Base-by-base conservation (phyloP, 2,797 vertebrate species). In the Protosalanx chinensis region DNA sequence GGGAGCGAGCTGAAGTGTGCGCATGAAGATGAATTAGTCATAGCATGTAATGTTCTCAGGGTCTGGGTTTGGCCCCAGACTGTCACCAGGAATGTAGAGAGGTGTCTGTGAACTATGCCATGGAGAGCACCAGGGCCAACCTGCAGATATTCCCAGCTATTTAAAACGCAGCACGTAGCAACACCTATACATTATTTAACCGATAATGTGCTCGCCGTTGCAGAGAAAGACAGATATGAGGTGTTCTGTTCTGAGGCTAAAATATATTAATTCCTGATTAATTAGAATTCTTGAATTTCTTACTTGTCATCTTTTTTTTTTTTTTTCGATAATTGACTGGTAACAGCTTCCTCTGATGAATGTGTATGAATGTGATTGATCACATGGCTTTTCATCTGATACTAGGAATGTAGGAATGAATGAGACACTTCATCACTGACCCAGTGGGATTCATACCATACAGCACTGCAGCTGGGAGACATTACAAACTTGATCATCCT, bases 11-110 rank as follows among this genome's bases (percentile, higher is more conserved):
- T 56, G 35, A 37, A 64, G 16, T 37, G n/a, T 63, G 51, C 8
- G 30, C 6, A 37, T 15, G 58, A 37, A 51, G 72, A 59, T 68
- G 64, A 64, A 79, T 80, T 71, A 78, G 67, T 71, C 71, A 57
- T 16, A 61, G 57, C 32, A 20, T 72, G 68, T 62, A 66, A 61
- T 41, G 15, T 60, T 69, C 33, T 41, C 32, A 71, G 57, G 1
- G 61, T 72, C 70, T 58, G 41, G 23, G 49, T 29, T 77, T 57
- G 23, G 64, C 64, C 59, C 61, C 51, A 70, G 41, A 74, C 68
- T 41, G 64, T 73, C 53, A 72, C 80, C 73, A 29, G 46, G n/a
- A 73, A 29, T 41, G 32, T 8, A n/a, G 13, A 62, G 70, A 60
- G 23, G 41, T 60, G 56, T 68, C 35, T 68, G 35, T n/a, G 6